Base-by-base conservation (phyloP, 1,140 invertebrate species). In the Bathynomus jamesi region DNA sequence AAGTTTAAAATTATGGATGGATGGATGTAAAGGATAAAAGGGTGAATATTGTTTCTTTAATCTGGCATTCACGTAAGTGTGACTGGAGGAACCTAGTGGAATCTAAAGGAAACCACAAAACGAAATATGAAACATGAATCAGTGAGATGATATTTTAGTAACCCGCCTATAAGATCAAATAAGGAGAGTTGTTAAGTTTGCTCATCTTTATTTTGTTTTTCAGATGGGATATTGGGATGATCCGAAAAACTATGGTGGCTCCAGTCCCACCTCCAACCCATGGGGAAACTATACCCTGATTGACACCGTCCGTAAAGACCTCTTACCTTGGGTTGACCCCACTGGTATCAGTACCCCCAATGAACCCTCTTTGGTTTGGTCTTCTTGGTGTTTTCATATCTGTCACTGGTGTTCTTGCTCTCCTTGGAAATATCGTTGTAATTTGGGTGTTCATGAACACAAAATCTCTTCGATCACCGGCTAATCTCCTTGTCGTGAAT, bases 401-500 rank as follows among this genome's bases (percentile, higher is more conserved):
- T 27, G 28, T 69, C 40, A 84, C 93, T 66, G 91, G 90, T 24
- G 80, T 89, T 25, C 82, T 91, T 72, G 88, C 89, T 2, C 79
- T 90, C n/a, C 68, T 83, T 65, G 93, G 92, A 71, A 95, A 95
- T 79, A 87, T 89, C 28, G 88, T 93, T 84, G 92, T 95, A 31
- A 84, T 94, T 69, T 94, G 91, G 81, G 91, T 95, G 73, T 95
- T 94, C 81, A 85, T 85, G 25, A 86, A 87, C 3, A 91, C 90
- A 0, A 91, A 91, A 82, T 83, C 84, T 61, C 85, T 94, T 2
- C 86, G 91, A 76, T 92, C 91, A 25, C 92, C 92, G n/a, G 91
- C 91, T 67, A 94, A 94, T 81, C 81, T 93, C 67, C 84, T 93
- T 30, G 89, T 94, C n/a, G 87, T 93, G 61, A 94, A 94, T 82